A percentile compares a stretch with the other conserved stretches of the same genome.
Conservation (phyloP, 2,113 vertebrate genomes). For the Cinclus cinclus region DNA sequence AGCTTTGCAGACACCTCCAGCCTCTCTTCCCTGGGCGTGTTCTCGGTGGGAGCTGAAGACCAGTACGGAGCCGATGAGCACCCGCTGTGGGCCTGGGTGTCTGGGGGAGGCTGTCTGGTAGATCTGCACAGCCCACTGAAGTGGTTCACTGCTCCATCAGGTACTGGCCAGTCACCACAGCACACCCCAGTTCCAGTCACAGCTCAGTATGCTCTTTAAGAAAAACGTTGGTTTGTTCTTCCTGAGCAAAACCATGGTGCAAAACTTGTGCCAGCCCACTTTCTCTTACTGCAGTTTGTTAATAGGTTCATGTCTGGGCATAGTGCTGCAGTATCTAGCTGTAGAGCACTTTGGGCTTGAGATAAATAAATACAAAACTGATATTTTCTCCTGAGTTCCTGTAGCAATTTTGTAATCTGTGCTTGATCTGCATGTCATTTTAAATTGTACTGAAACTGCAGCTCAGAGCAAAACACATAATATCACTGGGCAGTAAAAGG, state of each 20-base stretch:
- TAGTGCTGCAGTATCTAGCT: background rate
- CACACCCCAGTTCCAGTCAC: background rate
- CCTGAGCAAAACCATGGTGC: background rate
- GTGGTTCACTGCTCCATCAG: conserved; percentile 84
- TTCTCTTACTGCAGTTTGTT: background rate
- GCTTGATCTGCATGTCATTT: background rate
- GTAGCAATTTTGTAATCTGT: background rate
- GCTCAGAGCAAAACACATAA: background rate
- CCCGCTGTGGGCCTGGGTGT: conserved; percentile 93
- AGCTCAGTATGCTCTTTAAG: background rate
- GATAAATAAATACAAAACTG: background rate
- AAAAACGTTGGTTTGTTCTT: background rate
- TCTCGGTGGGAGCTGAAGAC: conserved; percentile 82
- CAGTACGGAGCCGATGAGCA: conserved; percentile 78
- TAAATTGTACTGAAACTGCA: background rate
- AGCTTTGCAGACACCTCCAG: conserved; percentile 76
- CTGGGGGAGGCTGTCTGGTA: conserved; percentile 85
- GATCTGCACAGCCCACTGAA: conserved; percentile 80
- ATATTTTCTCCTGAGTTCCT: background rate
- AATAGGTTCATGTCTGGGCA: background rate
- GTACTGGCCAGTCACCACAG: conserved; percentile 59
- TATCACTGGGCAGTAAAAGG: background rate
- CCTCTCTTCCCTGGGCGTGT: conserved; percentile 81
- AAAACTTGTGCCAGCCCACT: background rate
- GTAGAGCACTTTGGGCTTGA: background rate